Evolutionary conservation across 2,797 vertebrate species (phyloP).

Genomic region (Chrysocyon brachyurus): DNA sequence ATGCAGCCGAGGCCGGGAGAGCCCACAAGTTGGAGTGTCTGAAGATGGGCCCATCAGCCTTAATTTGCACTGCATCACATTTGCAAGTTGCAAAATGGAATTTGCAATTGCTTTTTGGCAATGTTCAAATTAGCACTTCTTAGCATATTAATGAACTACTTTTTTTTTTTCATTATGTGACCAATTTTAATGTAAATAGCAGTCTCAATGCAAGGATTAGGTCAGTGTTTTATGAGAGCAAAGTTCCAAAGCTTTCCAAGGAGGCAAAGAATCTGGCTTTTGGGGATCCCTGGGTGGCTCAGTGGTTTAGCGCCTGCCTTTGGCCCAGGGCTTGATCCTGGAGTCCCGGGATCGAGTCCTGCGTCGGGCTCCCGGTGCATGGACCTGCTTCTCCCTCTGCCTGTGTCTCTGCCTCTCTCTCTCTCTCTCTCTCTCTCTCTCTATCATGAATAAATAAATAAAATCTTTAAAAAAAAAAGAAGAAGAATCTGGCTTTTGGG

Average conservation of each 20-base stretch:
- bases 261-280: neutral
- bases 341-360: too few relatives aligned
- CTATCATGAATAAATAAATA: too few relatives aligned
- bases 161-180: constrained; percentile 83
- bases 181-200: constrained; percentile 83
- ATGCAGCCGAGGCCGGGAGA: constrained; percentile 2
- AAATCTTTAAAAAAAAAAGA: too few relatives aligned
- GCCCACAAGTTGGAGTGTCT: constrained; percentile 50
- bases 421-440: too few relatives aligned
- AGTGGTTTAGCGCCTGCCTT: too few relatives aligned
- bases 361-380: too few relatives aligned
- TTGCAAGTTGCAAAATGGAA: constrained; percentile 85
- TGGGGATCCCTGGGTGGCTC: neutral
- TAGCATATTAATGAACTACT: constrained; percentile 85
- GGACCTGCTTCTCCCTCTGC: too few relatives aligned
- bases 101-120: constrained; percentile 84
- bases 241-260: constrained; percentile 69
- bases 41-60: constrained; percentile 80
- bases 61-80: constrained; percentile 85
- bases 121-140: constrained; percentile 87
- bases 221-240: constrained; percentile 66
- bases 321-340: too few relatives aligned
- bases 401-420: too few relatives aligned
- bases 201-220: constrained; percentile 67
- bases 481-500: neutral